These are phyloP conservation scores for Stylophora pistillata DNA, from an alignment of 64 coral and sea anemone genomes.

Conservation along the genomic window DNA sequence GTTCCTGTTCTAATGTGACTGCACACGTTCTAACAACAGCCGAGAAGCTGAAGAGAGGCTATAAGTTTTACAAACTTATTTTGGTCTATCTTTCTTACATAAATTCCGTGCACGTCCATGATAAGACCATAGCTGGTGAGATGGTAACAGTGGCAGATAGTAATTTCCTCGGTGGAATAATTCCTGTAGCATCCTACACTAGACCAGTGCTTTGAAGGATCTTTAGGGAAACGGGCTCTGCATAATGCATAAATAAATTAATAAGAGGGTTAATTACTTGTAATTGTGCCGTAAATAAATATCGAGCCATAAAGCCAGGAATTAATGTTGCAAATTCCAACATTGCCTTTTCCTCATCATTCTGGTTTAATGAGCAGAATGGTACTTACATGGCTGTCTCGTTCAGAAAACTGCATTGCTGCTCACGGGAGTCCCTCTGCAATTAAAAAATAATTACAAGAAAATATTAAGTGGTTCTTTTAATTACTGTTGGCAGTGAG, in stretches of 20 bases:
- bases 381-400: slow-evolving; percentile 50
- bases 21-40: too few species aligned
- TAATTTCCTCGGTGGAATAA: slow-evolving; percentile 42
- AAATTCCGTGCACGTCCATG: slow-evolving; percentile 88
- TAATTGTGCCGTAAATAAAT: too few species aligned
- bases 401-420: slow-evolving; percentile 43
- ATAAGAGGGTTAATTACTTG: too few species aligned
- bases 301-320: too few species aligned
- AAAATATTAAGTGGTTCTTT: background rate
- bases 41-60: background rate
- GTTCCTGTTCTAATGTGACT: too few species aligned
- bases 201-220: slow-evolving; percentile 45
- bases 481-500: background rate
- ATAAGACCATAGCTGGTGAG: slow-evolving; percentile 88
- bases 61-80: background rate
- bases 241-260: background rate
- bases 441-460: background rate
- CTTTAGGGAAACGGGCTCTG: slow-evolving; percentile 9
- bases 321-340: too few species aligned
- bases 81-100: slow-evolving; percentile 47
- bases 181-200: slow-evolving; percentile 56
- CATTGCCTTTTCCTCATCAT: too few species aligned
- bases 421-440: slow-evolving; percentile 9
- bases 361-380: background rate
- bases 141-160: slow-evolving; percentile 80